Base-by-base conservation (phyloP, 1,140 invertebrate genomes). In the Planococcus citri region DNA sequence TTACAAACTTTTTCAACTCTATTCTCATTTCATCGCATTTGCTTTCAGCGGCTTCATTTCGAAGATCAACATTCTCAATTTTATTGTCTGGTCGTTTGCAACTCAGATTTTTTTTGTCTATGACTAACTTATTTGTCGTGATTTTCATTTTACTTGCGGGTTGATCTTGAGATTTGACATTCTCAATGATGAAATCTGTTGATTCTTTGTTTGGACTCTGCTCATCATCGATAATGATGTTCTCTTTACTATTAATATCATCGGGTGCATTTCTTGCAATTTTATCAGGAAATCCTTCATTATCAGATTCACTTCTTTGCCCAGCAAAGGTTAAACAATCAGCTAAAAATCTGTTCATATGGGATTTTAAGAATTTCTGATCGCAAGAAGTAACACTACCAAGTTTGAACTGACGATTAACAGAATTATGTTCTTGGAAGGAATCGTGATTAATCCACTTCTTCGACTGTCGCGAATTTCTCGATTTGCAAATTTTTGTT, bases 341-440 rank as follows among this genome's bases (percentile, higher is more conserved):
- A 24, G 3, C 24, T 20, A 64, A 64, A 64, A 64, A 64, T 64
- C 60, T 64, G 10, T 64, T 9, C 3, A 64, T 64, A 64, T 64
- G 60, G 9, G 60, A 64, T 24, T 64, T 27, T 20, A 64, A 24
- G 24, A 64, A 64, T 27, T 64, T 64, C 22, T 64, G 21, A 27
- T 64, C 22, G 1, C 14, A 24, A 6, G 21, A 20, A 17, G 51
- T 33, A 6, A 12, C 29, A 12, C 12, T 33, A n/a, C 4, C 17
- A 58, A n/a, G 17, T n/a, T 20, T 58, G 3, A 20, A 20, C 4
- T 58, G 4, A 58, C 9, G 60, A 24, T 27, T 64, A 6, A 24
- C 10, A 9, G 25, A 25, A 20, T 58, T 20, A n/a, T n/a, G n/a
- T n/a, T n/a, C 51, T 58, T 17, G 51, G 21, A 20, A 58, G 17